Base-by-base conservation (phyloP, 2,888 invertebrate genomes). In the Sipunculus nudus region DNA sequence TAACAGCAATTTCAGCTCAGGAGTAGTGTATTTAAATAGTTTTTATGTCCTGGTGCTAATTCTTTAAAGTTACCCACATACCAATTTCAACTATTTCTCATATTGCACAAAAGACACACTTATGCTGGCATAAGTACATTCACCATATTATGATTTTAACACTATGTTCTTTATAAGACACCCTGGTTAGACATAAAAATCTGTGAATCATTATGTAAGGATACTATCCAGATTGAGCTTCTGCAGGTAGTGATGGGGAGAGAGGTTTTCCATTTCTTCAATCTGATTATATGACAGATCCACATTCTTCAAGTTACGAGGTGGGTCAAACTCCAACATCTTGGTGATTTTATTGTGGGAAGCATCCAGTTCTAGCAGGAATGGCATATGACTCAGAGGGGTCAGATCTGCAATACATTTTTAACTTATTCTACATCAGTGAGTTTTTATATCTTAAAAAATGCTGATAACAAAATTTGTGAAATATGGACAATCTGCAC, bases 201-300 rank as follows among this genome's bases (percentile, higher is more conserved):
- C n/a, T n/a, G n/a, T n/a, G n/a, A n/a, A n/a, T n/a, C n/a, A n/a
- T n/a, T n/a, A n/a, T n/a, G 4, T 47, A 63, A 79, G 77, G 76
- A 78, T 81, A 82, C 81, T 75, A 61, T 81, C 79, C 4, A 83
- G 67, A 53, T 71, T 66, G 5, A 83, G 75, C 41, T 74, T 77
- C 23, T 59, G 70, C 25, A 83, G 68, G 35, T 64, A 77, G 45
- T 76, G 77, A 61, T 81, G 81, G 26, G 71, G 75, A 3, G 79
- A 76, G 3, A 83, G 65, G 63, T 82, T 79, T 26, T 73, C 48
- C 67, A 83, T 79, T 45, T 75, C 75, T 48, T 68, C 63, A 23
- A 83, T 78, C 41, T 74, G 63, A 61, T 83, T 83, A 69, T 73
- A 80, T 2, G 82, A 81, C 47, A 81, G 63, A 61, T 82, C 75